Base-by-base conservation (phyloP, 2,797 vertebrate species). In the Carduelis carduelis region DNA sequence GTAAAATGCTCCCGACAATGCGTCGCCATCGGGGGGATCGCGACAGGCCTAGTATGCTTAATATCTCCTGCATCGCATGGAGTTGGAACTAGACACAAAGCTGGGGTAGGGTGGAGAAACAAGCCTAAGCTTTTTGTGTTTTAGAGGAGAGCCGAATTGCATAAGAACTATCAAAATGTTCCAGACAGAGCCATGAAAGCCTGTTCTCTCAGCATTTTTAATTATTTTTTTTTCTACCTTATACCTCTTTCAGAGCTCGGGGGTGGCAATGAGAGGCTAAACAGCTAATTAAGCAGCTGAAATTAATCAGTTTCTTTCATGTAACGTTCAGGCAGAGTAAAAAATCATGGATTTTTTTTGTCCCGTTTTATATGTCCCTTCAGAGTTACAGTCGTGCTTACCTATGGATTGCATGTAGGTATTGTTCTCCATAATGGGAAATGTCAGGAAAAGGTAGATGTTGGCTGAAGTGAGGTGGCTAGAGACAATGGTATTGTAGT, bases 11-110 rank as follows among this genome's bases (percentile, higher is more conserved):
- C 4, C 52, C 1, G 66, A 7, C 22, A 32, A 3, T 8, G 4
- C 46, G 50, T 68, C 43, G 65, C 68, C 39, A 27, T 71, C 56
- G 27, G 2, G 44, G 37, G 14, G 8, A 50, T 77, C 46, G 10
- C 34, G 32, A n/a, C 18, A 35, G 84, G 82, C 87, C 76, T 81
- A 15, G 27, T 28, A 0, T 32, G 6, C 5, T 34, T 17, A 14
- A 2, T 44, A 0, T 34, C 15, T 11, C 28, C 26, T 47, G 3
- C 26, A 4, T 46, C 4, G 39, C 39, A 1, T 14, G 72, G 53
- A 12, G 17, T 6, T 41, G 59, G 35, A n/a, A 1, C 59, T 63
- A 49, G 32, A 15, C 2, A 5, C 18, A 60, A 77, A 80, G 41
- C 27, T 55, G 7, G 57, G 65, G 10, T 27, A 13, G 18, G n/a